Evolutionary conservation across 2,797 vertebrate genomes (phyloP).

Genomic region (Vireo griseus): DNA sequence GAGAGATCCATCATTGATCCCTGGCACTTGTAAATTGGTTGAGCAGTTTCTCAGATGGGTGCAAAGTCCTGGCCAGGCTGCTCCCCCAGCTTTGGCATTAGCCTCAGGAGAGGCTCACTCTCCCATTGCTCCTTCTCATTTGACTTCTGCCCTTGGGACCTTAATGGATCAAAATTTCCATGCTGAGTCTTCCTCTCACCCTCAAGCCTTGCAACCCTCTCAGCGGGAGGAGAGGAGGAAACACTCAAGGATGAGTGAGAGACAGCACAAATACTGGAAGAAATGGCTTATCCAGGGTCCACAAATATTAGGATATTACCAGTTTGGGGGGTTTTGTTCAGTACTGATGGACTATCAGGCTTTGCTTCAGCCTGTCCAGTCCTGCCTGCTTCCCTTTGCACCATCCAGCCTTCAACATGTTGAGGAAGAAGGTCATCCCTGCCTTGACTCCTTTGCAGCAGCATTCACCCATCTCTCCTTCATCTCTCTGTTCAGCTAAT

Average conservation of each 20-base stretch:
- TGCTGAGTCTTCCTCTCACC: neutral
- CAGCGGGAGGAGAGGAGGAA: neutral
- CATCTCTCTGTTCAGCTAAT: neutral
- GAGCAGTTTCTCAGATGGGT: neutral
- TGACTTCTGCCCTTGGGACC: neutral
- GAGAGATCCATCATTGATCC: neutral
- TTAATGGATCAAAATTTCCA: neutral
- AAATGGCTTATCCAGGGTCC: neutral
- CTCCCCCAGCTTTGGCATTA: neutral
- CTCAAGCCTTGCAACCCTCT: neutral
- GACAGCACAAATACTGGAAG: rapidly evolving
- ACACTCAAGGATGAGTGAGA: neutral
- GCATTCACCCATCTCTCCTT: neutral
- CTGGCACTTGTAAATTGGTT: neutral
- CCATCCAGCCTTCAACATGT: neutral
- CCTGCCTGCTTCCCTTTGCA: neutral
- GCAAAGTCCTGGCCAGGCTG: neutral
- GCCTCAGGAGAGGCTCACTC: neutral
- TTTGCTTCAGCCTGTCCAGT: neutral
- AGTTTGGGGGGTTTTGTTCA: neutral
- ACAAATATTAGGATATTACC: neutral
- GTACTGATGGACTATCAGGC: neutral
- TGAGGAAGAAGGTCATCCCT: neutral
- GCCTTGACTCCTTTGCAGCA: neutral
- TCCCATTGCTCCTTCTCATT: neutral